These are phyloP conservation scores for Recurvirostra avosetta DNA, from an alignment of 2,113 vertebrate species.

Conservation along the genomic window DNA sequence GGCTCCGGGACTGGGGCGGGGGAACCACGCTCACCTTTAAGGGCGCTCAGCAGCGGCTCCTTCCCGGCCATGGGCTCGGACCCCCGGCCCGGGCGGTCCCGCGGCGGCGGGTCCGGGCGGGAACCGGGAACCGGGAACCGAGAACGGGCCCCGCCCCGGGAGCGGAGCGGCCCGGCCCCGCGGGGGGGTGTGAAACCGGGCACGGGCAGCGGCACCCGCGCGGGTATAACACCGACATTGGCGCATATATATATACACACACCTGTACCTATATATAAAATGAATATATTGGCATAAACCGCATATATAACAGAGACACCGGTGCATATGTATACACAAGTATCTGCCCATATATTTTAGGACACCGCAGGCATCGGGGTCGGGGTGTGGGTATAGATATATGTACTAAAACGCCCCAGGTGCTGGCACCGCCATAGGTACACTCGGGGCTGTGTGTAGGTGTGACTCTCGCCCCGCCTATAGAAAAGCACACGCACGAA, in stretches of 20 bases:
- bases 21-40: constrained; percentile 70
- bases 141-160: background rate
- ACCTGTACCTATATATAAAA: accelerated
- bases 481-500: accelerated
- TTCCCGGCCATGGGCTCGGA: constrained; percentile 70
- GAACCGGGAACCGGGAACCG: background rate
- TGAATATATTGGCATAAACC: background rate
- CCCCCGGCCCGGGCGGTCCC: background rate
- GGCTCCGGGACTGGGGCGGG: too few species aligned
- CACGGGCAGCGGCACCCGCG: background rate
- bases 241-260: accelerated
- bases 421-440: background rate
- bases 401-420: too few species aligned
- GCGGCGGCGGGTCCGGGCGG: background rate
- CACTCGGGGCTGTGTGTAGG: accelerated
- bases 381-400: too few species aligned
- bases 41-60: constrained; percentile 80
- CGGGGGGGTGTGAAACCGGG: background rate
- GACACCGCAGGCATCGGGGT: too few species aligned
- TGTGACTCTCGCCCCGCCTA: background rate
- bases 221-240: too few species aligned
- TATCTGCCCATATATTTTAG: background rate
- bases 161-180: background rate
- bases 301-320: accelerated
- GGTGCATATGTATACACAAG: accelerated